Conservation (phyloP, 2,888 invertebrate species). For the Listrodromus nycthemerus region DNA sequence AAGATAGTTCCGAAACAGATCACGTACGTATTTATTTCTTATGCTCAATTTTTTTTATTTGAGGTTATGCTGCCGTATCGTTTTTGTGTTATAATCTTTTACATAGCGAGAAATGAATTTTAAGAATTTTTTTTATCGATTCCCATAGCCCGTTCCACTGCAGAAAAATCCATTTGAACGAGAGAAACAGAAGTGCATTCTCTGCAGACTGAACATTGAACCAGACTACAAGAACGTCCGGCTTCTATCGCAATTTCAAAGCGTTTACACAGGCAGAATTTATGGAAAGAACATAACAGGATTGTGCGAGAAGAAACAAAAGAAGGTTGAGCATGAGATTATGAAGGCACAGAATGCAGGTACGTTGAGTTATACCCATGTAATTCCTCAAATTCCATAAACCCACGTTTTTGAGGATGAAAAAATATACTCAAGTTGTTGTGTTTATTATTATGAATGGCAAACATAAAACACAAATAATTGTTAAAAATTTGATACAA, state of each 20-base stretch:
- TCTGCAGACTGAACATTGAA: conserved; percentile 93
- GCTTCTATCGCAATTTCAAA: conserved; percentile 97
- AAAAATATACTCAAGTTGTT: neutral
- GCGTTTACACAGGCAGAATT: conserved; percentile 96
- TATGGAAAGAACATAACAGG: conserved; percentile 98
- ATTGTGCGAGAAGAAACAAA: conserved; percentile 93
- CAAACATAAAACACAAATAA: neutral
- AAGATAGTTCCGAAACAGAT: conserved; percentile 35
- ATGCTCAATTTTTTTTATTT: neutral
- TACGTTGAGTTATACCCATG: neutral
- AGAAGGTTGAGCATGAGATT: conserved; percentile 90
- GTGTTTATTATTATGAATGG: too few species aligned
- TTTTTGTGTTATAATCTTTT: neutral
- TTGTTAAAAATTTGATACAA: neutral
- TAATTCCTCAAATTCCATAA: neutral
- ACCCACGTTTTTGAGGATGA: neutral
- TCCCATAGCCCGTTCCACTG: conserved; percentile 74
- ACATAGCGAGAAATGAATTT: neutral
- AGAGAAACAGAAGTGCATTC: conserved; percentile 90
- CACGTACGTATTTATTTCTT: conserved; percentile 45
- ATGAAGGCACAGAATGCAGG: conserved; percentile 91
- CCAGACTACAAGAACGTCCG: conserved; percentile 96
- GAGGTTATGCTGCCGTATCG: conserved; percentile 25
- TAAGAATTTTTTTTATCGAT: conserved; percentile 6
- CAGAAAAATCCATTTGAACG: conserved; percentile 91